Evolutionary conservation across 2,113 vertebrate species (phyloP).

Genomic region (Aleadryas rufinucha): DNA sequence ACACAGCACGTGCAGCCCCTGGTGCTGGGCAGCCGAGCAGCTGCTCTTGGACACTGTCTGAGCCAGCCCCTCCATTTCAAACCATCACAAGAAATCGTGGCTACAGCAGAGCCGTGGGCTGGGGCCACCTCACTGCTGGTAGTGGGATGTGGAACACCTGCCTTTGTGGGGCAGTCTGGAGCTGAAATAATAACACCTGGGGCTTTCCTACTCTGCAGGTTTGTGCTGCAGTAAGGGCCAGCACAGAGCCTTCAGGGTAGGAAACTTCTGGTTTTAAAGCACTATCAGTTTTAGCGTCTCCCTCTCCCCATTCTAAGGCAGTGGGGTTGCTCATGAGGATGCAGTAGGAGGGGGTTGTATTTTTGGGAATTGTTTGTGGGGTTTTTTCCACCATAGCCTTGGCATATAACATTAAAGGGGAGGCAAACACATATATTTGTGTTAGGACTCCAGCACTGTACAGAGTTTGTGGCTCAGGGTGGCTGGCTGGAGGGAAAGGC

Average conservation of each 20-base stretch:
- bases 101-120: not conserved
- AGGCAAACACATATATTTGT: not conserved
- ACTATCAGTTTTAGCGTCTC: not conserved
- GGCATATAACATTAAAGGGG: not conserved
- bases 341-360: not conserved
- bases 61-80: not conserved
- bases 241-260: not conserved
- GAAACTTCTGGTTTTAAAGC: not conserved
- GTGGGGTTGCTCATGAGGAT: not conserved
- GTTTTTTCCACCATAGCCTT: not conserved
- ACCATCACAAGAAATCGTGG: accelerated
- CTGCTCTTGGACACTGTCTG: not conserved
- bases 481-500: not conserved
- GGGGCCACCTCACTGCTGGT: not conserved
- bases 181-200: not conserved
- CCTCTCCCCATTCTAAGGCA: not conserved
- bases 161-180: not conserved
- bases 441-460: not conserved
- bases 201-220: not conserved
- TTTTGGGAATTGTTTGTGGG: not conserved
- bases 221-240: not conserved
- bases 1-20: too few species aligned
- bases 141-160: not conserved
- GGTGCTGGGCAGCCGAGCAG: not conserved
- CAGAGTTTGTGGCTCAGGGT: not conserved